Evolutionary conservation across 2,888 invertebrate species (phyloP), one percentile per base, ranked within the genome.

Genomic region (Platerodrilus igneus): DNA sequence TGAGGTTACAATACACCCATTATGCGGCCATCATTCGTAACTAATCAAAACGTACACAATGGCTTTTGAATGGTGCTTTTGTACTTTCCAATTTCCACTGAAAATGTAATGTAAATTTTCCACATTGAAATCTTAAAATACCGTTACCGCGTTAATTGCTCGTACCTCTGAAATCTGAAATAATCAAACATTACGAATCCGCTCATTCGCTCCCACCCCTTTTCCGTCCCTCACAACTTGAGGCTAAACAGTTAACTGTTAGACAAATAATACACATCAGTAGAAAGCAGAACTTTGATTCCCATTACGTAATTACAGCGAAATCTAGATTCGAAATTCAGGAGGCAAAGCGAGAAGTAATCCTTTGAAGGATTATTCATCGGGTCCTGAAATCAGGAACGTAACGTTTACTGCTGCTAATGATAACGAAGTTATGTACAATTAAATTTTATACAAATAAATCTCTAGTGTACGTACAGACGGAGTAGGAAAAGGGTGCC

Each of bases 371-470:
- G 56, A 53, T 53, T 48, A n/a, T n/a, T 52, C 47, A 32, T 31
- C 27, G 37, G 44, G 52, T 53, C 52, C 55, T 58, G n/a, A 63
- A 66, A 64, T 66, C 64, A 62, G 62, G 58, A 58, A 60, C 56
- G 58, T 55, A 49, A n/a, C n/a, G n/a, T n/a, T n/a, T n/a, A n/a
- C n/a, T n/a, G 52, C 52, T 49, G 57, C 66, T 67, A 67, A 68
- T 67, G 68, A 67, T 68, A 68, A 68, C 67, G 57, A 66, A 64
- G 61, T 68, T 68, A 67, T 57, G 62, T 67, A 65, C 66, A 67
- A 67, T 66, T 67, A 68, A 63, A 62, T 62, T 61, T 59, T 57
- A 44, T 45, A 37, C 40, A 45, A 45, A 45, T 41, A 45, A 47
- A 33, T 44, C 33, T 40, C n/a, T n/a, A n/a, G n/a, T n/a, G n/a